Evolutionary conservation across 2,888 invertebrate genomes (phyloP).

Genomic region (Phania funesta): DNA sequence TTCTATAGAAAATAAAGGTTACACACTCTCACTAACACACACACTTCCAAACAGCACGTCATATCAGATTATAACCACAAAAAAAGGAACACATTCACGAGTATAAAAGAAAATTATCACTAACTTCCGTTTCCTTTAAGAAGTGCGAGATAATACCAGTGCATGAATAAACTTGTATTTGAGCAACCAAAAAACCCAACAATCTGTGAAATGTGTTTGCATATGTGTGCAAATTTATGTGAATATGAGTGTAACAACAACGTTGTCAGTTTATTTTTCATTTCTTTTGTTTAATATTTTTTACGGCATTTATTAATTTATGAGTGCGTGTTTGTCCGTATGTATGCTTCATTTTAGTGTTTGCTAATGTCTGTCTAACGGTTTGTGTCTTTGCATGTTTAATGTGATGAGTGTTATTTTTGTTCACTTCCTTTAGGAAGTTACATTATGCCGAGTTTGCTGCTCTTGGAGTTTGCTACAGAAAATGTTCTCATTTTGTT

Average conservation of each 20-base stretch:
- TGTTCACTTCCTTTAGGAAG: conserved; percentile 25
- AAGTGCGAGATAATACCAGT: conserved; percentile 1
- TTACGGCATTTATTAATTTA: background rate
- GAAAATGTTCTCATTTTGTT: background rate
- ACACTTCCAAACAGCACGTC: conserved; percentile 4
- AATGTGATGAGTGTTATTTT: conserved; percentile 9
- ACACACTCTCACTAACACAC: background rate
- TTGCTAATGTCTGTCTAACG: background rate
- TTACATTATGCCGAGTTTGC: conserved; percentile 12
- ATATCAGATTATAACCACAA: conserved; percentile 42
- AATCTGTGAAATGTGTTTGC: conserved; percentile 36
- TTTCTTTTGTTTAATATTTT: conserved; percentile 30
- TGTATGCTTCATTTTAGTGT: conserved; percentile 7
- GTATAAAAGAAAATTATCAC: conserved; percentile 52
- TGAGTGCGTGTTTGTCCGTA: background rate
- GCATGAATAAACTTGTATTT: background rate
- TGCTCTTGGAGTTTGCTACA: background rate
- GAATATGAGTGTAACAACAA: background rate
- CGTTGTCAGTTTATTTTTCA: conserved; percentile 33
- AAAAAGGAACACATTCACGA: background rate
- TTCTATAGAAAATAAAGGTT: conserved; percentile 13
- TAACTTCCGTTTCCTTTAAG: conserved; percentile 57
- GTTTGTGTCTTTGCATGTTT: background rate
- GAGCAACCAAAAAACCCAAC: conserved; percentile 27
- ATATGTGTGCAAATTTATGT: background rate